Evolutionary conservation across 2,113 vertebrate genomes (phyloP), one percentile per base, ranked within the genome.

Genomic region (Esox niger): DNA sequence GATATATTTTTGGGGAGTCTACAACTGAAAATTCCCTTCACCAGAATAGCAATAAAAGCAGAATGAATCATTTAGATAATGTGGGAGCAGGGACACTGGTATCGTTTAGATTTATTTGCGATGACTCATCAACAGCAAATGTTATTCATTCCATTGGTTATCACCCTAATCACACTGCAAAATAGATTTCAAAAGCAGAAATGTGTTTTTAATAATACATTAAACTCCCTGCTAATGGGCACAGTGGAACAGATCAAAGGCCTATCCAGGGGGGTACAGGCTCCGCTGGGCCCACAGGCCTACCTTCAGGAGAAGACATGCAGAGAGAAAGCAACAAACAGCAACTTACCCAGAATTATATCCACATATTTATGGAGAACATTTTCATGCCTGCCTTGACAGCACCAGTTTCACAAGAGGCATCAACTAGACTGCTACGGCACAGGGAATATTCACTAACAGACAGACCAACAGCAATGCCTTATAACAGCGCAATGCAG

Each of bases 151-250:
- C 43, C 27, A 54, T 26, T 67, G 46, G 29, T 74, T 76, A 74
- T 72, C 62, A 55, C 49, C 62, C 32, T 6, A 25, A 61, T 70
- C 62, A 64, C 46, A 67, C 75, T 35, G 58, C 64, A 26, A 66
- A 80, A 66, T 43, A 56, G 62, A 43, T 66, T 75, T 80, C 64
- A 76, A 64, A 65, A 72, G 71, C 64, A 46, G 69, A 83, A 74
- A 75, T 32, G 38, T 4, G 35, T 32, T 62, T 43, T 80, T 49
- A 81, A 82, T 84, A 78, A 81, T 62, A 73, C 63, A 84, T 80
- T 67, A 66, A 68, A 54, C 33, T 67, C 55, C 61, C 64, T 56
- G 32, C 72, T 61, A 75, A 71, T 70, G 64, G 64, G 79, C 71
- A 58, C 38, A 62, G 71, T 69, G 47, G 49, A 70, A 56, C 56